Percentiles rank a stretch among this genome's conserved stretches.
Evolutionary conservation across 2,888 invertebrate species (phyloP).

Genomic region (Coenonympha arcania): DNA sequence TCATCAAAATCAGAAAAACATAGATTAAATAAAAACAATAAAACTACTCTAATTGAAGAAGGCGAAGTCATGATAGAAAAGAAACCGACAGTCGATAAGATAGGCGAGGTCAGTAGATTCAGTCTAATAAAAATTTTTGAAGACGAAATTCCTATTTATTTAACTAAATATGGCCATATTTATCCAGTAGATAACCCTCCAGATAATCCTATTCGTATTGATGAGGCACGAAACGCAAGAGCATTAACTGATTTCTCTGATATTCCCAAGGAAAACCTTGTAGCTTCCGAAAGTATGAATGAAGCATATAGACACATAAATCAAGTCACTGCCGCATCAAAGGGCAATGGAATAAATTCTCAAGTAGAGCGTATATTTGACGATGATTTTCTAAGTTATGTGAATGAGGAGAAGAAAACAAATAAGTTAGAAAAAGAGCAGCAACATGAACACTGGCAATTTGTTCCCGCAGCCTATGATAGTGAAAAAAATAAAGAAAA

Average conservation of each 20-base stretch:
- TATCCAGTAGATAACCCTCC: conserved; percentile 70
- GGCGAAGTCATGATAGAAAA: conserved; percentile 73
- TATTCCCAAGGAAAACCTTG: conserved; percentile 58
- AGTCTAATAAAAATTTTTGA: conserved; percentile 80
- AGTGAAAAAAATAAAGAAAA: conserved; percentile 46
- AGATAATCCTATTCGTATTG: conserved; percentile 64
- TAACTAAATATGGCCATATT: conserved; percentile 63
- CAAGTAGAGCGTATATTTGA: conserved; percentile 43
- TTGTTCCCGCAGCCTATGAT: conserved; percentile 68
- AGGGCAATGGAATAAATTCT: conserved; percentile 33
- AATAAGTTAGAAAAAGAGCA: conserved; percentile 43
- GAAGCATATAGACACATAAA: conserved; percentile 64
- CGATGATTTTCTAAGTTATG: conserved; percentile 57
- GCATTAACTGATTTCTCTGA: conserved; percentile 56
- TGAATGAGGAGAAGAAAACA: conserved; percentile 56
- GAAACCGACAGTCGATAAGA: conserved; percentile 76
- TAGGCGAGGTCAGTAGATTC: conserved; percentile 80
- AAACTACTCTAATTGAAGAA: conserved; percentile 68
- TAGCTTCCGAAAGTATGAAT: conserved; percentile 69
- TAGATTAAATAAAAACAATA: conserved; percentile 71
- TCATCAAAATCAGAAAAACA: conserved; percentile 77
- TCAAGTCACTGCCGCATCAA: conserved; percentile 35
- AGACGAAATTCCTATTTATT: conserved; percentile 70
- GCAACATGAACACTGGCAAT: conserved; percentile 52
- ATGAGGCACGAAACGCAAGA: conserved; percentile 68